phyloP scores from a whole-genome alignment of 2,888 invertebrate genomes.

The Rhamphomyia laevipes region DNA sequence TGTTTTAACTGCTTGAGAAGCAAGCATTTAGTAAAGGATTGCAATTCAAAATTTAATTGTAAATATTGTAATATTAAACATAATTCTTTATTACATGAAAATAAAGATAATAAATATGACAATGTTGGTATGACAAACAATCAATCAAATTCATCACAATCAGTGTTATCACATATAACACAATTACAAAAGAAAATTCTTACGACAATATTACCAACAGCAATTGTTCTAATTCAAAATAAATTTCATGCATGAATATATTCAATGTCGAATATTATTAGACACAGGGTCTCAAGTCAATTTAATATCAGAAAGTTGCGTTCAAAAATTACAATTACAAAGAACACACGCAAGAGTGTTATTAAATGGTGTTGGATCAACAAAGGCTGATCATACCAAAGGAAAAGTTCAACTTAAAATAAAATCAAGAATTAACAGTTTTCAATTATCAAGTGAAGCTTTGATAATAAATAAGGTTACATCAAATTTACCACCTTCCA shows the following conservation, averaged over 20 bases:
- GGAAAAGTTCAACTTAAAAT: neutral
- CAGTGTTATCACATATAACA: neutral
- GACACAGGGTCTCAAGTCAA: conserved; percentile 6
- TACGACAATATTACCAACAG: conserved; percentile 7
- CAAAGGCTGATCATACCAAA: conserved; percentile 1
- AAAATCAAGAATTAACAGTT: neutral
- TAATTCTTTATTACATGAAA: conserved; percentile 4
- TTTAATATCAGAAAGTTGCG: conserved; percentile 4
- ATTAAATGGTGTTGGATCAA: neutral
- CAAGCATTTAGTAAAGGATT: neutral
- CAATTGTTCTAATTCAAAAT: conserved; percentile 2
- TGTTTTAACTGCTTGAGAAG: conserved; percentile 5
- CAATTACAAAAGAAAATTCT: neutral
- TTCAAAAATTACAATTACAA: conserved; percentile 1
- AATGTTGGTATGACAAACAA: neutral
- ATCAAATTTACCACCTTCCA: conserved; percentile 1
- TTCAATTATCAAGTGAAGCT: conserved; percentile 1
- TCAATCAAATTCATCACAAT: neutral
- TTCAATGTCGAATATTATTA: conserved; percentile 5
- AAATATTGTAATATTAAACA: conserved; percentile 5
- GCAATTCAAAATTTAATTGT: conserved; percentile 4
- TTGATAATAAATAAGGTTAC: neutral
- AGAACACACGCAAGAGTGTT: neutral
- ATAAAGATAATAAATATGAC: neutral
- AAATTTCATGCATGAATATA: neutral